Base-by-base conservation (phyloP, 2,888 invertebrate genomes). In the Lomographa bimaculata region DNA sequence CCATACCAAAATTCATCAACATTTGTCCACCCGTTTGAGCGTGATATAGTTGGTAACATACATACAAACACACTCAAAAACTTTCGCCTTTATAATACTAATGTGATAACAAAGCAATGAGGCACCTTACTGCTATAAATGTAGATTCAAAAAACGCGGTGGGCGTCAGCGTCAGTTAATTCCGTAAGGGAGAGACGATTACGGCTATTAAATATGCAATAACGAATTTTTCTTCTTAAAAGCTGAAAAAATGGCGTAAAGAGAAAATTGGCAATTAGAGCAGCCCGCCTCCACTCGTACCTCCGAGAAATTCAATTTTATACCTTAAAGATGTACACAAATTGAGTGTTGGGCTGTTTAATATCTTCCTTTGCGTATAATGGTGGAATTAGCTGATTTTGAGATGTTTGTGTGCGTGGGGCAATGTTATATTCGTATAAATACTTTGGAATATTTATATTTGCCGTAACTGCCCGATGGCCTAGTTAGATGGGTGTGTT, bases 161-260 rank as follows among this genome's bases (percentile, higher is more conserved):
- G 57, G 62, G 63, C 60, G 61, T 57, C 57, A 56, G 56, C 63
- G 54, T 43, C 42, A 46, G 52, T 51, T 68, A 67, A 71, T 67
- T 64, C 63, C 50, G 62, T 58, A 56, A 67, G 69, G 78, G 79
- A 70, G 79, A 72, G 79, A 69, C 83, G 85, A 86, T 87, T 87
- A 87, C 59, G 47, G 64, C 85, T 79, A 86, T 89, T 86, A 89
- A 89, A 86, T 89, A 87, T 89, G 84, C 86, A 89, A 83, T 89
- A 89, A 87, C 87, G 87, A 85, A 86, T 86, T 89, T 86, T 87
- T 79, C 85, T 84, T 66, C 70, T 87, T 82, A 86, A 83, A 86
- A 85, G 84, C 84, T 79, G 77, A 79, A 85, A 79, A 86, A 83
- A 49, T 73, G 84, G 81, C 81, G 84, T 83, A 84, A 89, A 79